Base-by-base conservation (phyloP, 2,888 invertebrate species). In the Machimus atricapillus region DNA sequence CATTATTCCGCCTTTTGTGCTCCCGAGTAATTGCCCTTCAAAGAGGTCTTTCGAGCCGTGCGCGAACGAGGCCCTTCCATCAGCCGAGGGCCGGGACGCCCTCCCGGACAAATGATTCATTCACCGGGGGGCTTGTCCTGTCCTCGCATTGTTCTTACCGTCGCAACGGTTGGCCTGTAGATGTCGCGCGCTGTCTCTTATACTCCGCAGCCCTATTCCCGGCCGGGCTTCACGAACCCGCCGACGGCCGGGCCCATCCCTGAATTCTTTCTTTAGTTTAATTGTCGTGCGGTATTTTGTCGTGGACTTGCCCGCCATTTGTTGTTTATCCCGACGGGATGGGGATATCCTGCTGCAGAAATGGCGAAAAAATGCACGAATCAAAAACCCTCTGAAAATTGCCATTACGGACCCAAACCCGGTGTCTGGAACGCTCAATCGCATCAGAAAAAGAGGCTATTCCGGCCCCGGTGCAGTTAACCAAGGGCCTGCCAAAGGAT, bases 1-100 rank as follows among this genome's bases (percentile, higher is more conserved):
- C 88, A 87, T 88, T 87, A 87, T 88, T 87, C 86, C 79, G 88
- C 86, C 88, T 87, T 87, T 87, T 86, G 77, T 86, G 86, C 58
- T 83, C 85, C 73, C 46, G 43, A 79, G 77, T 86, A 88, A 88
- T 87, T 88, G 73, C 86, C 86, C 85, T 87, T 83, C 85, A 83
- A 85, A 87, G 85, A 85, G 66, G 82, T 66, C 31, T 23, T 66
- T 12, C 19, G 19, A 66, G 19, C 40, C 66, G 19, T 82, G 19
- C 16, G 23, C 23, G 58, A 58, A 0, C 46, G 34, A 34, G 52
- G 19, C 14, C 23, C 66, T 66, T 66, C 66, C 66, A 66, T 66
- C 27, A 66, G 23, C 4, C 58, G 12, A 40, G 43, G 4, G 16
- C 16, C n/a, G 27, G 14, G 66, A 19, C 23, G 12, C 27, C 19